A percentile compares a stretch with the other conserved stretches of the same genome.
phyloP scores from a whole-genome alignment of 2,113 vertebrate genomes.

The Mystacornis crossleyi region DNA sequence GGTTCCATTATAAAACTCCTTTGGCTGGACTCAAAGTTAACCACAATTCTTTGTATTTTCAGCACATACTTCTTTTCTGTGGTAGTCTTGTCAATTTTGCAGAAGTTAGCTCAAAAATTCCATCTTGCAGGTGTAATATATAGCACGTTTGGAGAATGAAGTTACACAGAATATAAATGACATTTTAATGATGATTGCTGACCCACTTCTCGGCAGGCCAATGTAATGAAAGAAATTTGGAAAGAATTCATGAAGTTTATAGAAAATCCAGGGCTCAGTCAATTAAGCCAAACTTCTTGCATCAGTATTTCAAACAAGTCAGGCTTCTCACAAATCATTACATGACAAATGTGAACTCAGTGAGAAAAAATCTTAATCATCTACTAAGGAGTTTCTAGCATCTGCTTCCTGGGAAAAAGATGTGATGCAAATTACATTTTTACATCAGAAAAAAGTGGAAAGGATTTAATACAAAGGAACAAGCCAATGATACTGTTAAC shows the following conservation, averaged over 20 bases:
- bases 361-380: conserved; percentile 47
- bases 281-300: background rate
- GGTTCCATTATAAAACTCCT: background rate
- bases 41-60: background rate
- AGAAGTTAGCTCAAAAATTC: background rate
- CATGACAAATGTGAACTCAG: background rate
- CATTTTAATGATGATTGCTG: background rate
- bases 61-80: background rate
- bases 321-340: background rate
- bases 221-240: background rate
- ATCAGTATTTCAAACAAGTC: conserved; percentile 37
- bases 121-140: background rate
- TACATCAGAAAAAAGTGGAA: background rate
- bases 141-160: background rate
- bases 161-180: background rate
- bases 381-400: background rate
- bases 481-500: background rate
- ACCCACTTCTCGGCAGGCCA: background rate
- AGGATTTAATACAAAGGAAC: background rate
- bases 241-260: background rate
- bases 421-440: background rate
- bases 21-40: background rate
- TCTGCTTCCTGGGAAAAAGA: background rate
- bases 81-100: background rate
- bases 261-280: background rate